Evolutionary conservation across 2,888 invertebrate species (phyloP).

Genomic region (Penaeus monodon): DNA sequence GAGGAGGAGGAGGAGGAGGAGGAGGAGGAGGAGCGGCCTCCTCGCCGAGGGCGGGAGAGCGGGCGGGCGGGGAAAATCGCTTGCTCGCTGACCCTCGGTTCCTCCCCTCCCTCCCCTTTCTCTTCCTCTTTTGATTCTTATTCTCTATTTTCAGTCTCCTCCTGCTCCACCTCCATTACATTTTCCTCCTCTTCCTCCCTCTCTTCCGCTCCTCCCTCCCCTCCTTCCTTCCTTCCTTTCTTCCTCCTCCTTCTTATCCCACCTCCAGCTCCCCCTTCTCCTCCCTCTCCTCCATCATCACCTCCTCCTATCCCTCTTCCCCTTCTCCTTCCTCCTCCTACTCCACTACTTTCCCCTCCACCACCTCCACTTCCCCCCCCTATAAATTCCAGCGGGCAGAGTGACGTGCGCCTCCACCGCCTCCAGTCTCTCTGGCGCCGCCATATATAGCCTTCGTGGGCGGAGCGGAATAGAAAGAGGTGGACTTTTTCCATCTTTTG

Average conservation of each 20-base stretch:
- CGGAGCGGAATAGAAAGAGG: too few species aligned
- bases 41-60: too few species aligned
- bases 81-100: too few species aligned
- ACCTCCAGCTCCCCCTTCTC: not conserved
- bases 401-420: too few species aligned
- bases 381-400: too few species aligned
- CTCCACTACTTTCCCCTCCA: not conserved
- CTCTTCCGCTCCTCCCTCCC: not conserved
- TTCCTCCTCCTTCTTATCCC: not conserved
- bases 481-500: too few species aligned
- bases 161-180: not conserved
- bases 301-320: too few species aligned
- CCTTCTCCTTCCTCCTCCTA: not conserved
- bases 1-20: too few species aligned
- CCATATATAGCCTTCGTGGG: too few species aligned
- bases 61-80: too few species aligned
- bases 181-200: not conserved
- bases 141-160: not conserved
- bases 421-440: too few species aligned
- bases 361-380: not conserved
- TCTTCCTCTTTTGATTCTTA: not conserved
- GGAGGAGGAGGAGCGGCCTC: not conserved
- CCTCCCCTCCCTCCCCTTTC: too few species aligned
- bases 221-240: not conserved
- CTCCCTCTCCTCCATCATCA: fast-evolving